Evolutionary conservation across 2,797 vertebrate species (phyloP).

Genomic region (Sebastes trivittatus): DNA sequence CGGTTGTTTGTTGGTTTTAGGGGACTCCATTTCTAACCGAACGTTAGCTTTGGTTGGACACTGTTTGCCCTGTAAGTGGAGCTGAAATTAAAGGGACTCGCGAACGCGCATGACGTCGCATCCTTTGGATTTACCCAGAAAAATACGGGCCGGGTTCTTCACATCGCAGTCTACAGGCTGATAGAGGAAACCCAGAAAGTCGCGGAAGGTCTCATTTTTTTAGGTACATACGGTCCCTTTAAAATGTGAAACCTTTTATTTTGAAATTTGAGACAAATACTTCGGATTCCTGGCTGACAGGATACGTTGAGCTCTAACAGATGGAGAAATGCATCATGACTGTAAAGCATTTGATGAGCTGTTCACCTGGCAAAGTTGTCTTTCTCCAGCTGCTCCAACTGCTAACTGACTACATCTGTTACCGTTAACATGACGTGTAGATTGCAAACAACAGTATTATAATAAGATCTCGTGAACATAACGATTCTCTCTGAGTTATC

Average conservation of each 20-base stretch:
- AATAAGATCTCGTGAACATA: neutral
- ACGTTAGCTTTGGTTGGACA: no score
- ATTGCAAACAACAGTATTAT: neutral
- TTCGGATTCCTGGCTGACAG: neutral
- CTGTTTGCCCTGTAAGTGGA: no score
- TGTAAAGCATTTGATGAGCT: neutral
- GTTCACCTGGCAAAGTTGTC: neutral
- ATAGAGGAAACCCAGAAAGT: no score
- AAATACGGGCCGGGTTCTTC: no score
- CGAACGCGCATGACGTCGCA: no score
- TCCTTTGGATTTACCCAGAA: no score
- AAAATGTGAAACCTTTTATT: neutral
- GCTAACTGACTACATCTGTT: constrained; percentile 23
- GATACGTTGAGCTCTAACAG: neutral
- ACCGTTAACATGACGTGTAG: neutral
- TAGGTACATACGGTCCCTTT: neutral
- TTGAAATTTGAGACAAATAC: neutral
- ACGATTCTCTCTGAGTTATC: neutral
- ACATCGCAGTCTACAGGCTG: no score
- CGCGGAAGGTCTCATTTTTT: no score
- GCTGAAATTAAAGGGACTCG: no score
- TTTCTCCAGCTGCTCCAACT: constrained; percentile 5
- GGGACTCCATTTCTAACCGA: no score
- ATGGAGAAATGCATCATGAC: neutral
- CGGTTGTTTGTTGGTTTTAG: no score